Evolutionary conservation across 2,113 vertebrate species (phyloP).

Genomic region (Corythornis cristatus): DNA sequence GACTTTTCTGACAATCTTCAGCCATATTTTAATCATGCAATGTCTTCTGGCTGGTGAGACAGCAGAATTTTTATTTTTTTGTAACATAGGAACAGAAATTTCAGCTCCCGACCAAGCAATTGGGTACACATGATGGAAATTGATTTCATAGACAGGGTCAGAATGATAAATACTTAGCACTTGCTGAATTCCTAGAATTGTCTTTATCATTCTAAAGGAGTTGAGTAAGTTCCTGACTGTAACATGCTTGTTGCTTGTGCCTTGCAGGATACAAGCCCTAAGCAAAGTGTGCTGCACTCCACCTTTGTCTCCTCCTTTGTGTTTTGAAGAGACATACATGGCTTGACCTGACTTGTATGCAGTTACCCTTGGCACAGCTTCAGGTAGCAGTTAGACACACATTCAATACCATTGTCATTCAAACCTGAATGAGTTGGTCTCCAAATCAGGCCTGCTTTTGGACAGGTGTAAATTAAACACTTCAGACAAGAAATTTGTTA

Average conservation of each 20-base stretch:
- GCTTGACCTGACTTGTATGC: not conserved
- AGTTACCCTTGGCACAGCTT: not conserved
- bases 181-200: not conserved
- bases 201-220: not conserved
- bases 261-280: not conserved
- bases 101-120: not conserved
- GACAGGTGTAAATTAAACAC: not conserved
- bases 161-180: not conserved
- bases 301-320: not conserved
- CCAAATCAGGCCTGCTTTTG: not conserved
- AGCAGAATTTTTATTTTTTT: not conserved
- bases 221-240: not conserved
- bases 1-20: not conserved
- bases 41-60: not conserved
- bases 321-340: not conserved
- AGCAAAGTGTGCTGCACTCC: not conserved
- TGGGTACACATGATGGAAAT: not conserved
- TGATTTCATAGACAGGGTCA: not conserved
- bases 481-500: not conserved
- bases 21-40: not conserved
- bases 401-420: not conserved
- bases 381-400: not conserved
- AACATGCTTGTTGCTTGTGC: not conserved
- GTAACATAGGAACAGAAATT: not conserved
- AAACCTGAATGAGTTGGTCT: not conserved